These are phyloP conservation scores for Potamilus streckersoni DNA, from an alignment of 1,140 invertebrate species.

Conservation along the genomic window DNA sequence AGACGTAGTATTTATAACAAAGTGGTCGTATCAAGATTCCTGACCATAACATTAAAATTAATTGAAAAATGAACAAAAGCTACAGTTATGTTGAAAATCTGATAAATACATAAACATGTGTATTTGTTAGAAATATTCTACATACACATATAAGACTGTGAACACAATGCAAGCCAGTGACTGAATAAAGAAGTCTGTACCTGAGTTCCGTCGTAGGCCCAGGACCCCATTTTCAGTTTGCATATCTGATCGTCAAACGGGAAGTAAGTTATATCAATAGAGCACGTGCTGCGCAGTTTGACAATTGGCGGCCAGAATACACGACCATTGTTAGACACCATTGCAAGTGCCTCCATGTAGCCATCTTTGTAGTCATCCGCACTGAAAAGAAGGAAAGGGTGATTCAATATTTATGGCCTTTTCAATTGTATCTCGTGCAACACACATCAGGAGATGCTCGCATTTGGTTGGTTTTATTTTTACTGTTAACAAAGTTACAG, in stretches of 20 bases:
- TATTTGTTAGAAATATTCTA: background rate
- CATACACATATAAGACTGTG: background rate
- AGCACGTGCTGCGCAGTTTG: conserved; percentile 81
- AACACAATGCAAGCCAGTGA: background rate
- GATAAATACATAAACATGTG: no score
- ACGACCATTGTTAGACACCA: conserved; percentile 51
- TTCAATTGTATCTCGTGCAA: background rate
- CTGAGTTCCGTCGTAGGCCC: conserved; percentile 65
- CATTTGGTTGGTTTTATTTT: background rate
- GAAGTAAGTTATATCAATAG: conserved; percentile 79
- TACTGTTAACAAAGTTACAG: background rate
- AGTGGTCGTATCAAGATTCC: no score
- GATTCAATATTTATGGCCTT: background rate
- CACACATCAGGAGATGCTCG: background rate
- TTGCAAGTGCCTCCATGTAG: conserved; percentile 69
- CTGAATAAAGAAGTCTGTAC: conserved; percentile 41
- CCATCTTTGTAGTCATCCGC: conserved; percentile 72
- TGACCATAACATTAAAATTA: no score
- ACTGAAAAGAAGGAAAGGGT: conserved; percentile 51
- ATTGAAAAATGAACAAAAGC: no score
- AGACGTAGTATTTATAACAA: no score
- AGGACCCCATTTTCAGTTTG: conserved; percentile 61
- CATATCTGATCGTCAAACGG: conserved; percentile 66
- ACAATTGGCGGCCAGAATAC: conserved; percentile 66
- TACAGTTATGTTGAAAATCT: no score